These are phyloP conservation scores for Cairina moschata DNA, from an alignment of 2,113 vertebrate species.

Conservation along the genomic window DNA sequence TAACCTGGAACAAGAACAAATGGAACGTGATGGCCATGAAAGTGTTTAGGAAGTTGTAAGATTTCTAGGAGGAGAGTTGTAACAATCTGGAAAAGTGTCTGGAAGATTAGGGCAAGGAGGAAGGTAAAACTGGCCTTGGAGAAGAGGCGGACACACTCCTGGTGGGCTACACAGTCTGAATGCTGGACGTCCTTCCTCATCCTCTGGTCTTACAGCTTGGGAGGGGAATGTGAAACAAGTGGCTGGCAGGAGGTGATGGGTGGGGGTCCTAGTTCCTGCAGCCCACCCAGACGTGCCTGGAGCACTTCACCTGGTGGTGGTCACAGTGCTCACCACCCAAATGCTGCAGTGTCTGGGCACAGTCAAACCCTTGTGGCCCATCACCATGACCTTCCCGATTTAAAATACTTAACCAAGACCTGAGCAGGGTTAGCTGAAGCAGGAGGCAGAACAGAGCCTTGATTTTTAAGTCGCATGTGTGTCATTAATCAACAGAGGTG, in stretches of 20 bases:
- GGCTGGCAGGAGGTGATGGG: not conserved
- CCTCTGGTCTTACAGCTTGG: not conserved
- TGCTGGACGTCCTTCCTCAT: not conserved
- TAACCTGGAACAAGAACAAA: constrained; percentile 19
- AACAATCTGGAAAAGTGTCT: not conserved
- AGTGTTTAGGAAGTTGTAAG: not conserved
- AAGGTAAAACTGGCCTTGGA: not conserved
- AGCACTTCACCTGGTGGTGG: not conserved
- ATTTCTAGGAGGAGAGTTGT: not conserved
- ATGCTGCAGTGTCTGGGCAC: not conserved
- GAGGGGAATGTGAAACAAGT: not conserved
- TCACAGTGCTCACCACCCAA: not conserved
- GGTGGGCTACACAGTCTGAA: not conserved
- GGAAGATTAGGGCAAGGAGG: not conserved
- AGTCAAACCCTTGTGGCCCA: not conserved
- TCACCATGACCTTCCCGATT: accelerated
- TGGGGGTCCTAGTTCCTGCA: not conserved
- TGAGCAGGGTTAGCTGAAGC: not conserved
- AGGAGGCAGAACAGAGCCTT: not conserved
- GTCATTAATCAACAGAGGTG: not conserved
- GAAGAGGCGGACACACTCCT: not conserved
- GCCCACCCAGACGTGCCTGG: not conserved
- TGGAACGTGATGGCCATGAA: not conserved
- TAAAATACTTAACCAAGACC: not conserved
- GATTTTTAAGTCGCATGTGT: accelerated